A percentile compares a stretch with the other conserved stretches of the same genome.
Conservation (phyloP, 1,140 invertebrate genomes). For the Melipona quadrifasciata region DNA sequence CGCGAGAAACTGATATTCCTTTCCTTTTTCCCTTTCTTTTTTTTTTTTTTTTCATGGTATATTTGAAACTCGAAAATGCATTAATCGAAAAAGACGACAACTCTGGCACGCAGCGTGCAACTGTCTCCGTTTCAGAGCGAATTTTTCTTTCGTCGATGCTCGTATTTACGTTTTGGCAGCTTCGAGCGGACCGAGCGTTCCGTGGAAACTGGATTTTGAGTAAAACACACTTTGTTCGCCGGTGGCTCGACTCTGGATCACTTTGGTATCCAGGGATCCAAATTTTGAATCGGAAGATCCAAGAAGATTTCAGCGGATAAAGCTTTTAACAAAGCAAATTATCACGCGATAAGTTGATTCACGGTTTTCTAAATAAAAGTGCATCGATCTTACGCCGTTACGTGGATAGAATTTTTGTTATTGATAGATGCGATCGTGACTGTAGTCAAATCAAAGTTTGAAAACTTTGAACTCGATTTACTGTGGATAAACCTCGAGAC, state of each 20-base stretch:
- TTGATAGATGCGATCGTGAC: too few species aligned
- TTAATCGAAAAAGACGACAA: neutral
- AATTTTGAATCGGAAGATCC: neutral
- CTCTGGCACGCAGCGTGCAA: neutral
- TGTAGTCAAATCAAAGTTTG: neutral
- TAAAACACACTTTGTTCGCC: constrained; percentile 54
- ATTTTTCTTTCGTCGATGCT: neutral
- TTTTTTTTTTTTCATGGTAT: neutral
- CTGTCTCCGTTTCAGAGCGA: too few species aligned
- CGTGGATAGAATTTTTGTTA: neutral
- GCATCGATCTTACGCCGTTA: neutral
- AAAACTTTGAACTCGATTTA: neutral
- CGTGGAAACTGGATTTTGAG: constrained; percentile 44
- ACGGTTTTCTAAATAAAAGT: neutral
- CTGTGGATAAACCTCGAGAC: neutral
- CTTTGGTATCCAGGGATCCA: neutral
- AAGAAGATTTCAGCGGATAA: neutral
- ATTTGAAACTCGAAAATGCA: neutral
- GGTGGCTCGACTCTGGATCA: neutral
- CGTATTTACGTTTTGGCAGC: constrained; percentile 13
- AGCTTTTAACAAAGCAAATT: too few species aligned
- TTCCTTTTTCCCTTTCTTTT: too few species aligned
- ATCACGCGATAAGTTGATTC: neutral
- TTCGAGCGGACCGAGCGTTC: neutral
- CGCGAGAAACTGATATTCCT: neutral